Base-by-base conservation (phyloP, 2,888 invertebrate genomes). In the Leucania comma region DNA sequence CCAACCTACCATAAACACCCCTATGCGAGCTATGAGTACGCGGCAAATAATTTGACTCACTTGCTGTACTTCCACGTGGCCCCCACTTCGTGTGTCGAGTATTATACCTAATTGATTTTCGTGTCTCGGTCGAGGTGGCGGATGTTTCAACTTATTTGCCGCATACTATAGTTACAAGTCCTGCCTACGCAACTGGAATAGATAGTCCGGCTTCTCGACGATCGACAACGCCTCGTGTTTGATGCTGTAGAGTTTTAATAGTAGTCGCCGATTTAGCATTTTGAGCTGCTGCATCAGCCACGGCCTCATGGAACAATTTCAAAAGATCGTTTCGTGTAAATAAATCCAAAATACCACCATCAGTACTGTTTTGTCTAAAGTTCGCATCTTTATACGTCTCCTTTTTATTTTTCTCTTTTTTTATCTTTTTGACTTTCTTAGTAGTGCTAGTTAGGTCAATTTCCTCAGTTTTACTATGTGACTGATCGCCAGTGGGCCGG, bases 221-320 rank as follows among this genome's bases (percentile, higher is more conserved):
- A 22, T n/a, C 24, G 17, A 69, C 2, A 58, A 12, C 1, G 6
- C 42, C 53, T 53, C 4, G 10, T 58, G 32, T 57, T 8, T 0
- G 5, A 22, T 14, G 12, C 5, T 56, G 22, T 57, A 22, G 22
- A 42, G 42, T 6, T 9, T 9, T 35, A 8, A 6, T 14, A 14
- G 38, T 38, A 14, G 35, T 10, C 8, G 8, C 9, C 1, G 22
- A 22, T 3, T 17, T 22, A 57, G 24, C 59, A 46, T 2, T 35
- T 35, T 46, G 10, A 46, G 59, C 24, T 57, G 48, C 77, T 14
- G 53, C 77, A 22, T 77, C 71, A 53, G 54, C 77, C 35, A 76
- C 62, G 14, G 59, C 77, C n/a, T 77, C 66, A 22, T 54, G 53
- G 10, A 76, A 24, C n/a, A 76, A 54, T 20, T 29, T 63, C 42